Percentiles rank a stretch among this genome's conserved stretches.
phyloP scores from a whole-genome alignment of 2,888 invertebrate genomes.

The Unio delphinus region DNA sequence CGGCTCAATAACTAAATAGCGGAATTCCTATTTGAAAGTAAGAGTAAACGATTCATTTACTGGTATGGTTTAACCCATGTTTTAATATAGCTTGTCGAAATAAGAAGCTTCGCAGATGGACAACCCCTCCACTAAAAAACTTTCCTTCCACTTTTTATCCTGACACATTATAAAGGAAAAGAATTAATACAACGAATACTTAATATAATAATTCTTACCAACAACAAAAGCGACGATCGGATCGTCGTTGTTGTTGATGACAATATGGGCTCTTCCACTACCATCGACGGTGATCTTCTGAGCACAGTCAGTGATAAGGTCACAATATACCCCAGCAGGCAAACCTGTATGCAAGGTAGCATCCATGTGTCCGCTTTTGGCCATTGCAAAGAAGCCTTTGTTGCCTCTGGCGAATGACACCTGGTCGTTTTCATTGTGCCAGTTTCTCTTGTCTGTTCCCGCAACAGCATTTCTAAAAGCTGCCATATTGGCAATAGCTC shows the following conservation, averaged over 20 bases:
- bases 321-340: slow-evolving; percentile 67
- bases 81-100: too few species aligned
- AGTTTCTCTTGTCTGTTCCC: slow-evolving; percentile 53
- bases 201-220: slow-evolving; percentile 29
- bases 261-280: slow-evolving; percentile 55
- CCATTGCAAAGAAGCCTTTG: slow-evolving; percentile 67
- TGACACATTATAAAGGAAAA: not conserved
- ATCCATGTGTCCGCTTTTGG: slow-evolving; percentile 56
- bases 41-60: too few species aligned
- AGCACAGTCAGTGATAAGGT: slow-evolving; percentile 64
- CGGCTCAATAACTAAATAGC: too few species aligned
- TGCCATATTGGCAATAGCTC: slow-evolving; percentile 65
- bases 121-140: too few species aligned
- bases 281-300: slow-evolving; percentile 56
- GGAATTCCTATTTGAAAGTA: too few species aligned
- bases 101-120: too few species aligned
- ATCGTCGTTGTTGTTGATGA: slow-evolving; percentile 48
- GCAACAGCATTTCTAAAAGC: slow-evolving; percentile 63
- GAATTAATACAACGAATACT: not conserved
- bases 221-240: slow-evolving; percentile 64
- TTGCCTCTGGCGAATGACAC: slow-evolving; percentile 66
- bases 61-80: too few species aligned
- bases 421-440: slow-evolving; percentile 57
- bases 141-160: too few species aligned
- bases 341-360: slow-evolving; percentile 62